Evolutionary conservation across 2,888 invertebrate species (phyloP), one percentile per base, ranked within the genome.

Genomic region (Vanessa cardui): DNA sequence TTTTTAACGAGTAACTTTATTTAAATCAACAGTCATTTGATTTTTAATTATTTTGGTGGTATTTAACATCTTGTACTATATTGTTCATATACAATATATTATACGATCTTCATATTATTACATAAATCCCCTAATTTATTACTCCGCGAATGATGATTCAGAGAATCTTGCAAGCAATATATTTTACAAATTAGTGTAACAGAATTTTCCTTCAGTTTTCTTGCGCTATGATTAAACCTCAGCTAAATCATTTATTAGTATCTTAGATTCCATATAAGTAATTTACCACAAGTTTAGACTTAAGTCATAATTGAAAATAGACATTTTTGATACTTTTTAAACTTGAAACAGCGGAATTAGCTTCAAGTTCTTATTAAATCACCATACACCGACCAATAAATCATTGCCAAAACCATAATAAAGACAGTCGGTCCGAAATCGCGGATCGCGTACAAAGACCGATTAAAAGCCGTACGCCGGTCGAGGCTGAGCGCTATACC

Each of bases 131-230:
- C 7, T 15, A 54, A 54, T 26, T 5, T 54, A 31, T 26, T 31
- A 31, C n/a, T 16, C 21, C n/a, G 8, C 16, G 26, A 26, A 15
- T 15, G 26, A 18, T 73, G 73, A 73, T 45, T 70, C 72, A 70
- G 31, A 49, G 6, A 52, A 16, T 21, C 3, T 18, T 47, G 15
- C 45, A n/a, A 58, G 50, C 18, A 45, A 68, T 67, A 64, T 69
- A 69, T 72, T 66, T 56, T 68, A 47, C 68, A 72, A 68, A 69
- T 63, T 49, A 61, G 62, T 58, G 64, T 64, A 71, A 63, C 63
- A 64, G 67, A 62, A 60, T 68, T 72, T 71, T 69, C 64, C 58
- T 46, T 9, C 26, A 62, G 61, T 47, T 68, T 61, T 58, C 64
- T 58, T 56, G 18, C 44, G 47, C 2, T 56, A 39, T 12, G 39